Conservation (phyloP, 2,113 vertebrate species). For the Rhipidura dahli region DNA sequence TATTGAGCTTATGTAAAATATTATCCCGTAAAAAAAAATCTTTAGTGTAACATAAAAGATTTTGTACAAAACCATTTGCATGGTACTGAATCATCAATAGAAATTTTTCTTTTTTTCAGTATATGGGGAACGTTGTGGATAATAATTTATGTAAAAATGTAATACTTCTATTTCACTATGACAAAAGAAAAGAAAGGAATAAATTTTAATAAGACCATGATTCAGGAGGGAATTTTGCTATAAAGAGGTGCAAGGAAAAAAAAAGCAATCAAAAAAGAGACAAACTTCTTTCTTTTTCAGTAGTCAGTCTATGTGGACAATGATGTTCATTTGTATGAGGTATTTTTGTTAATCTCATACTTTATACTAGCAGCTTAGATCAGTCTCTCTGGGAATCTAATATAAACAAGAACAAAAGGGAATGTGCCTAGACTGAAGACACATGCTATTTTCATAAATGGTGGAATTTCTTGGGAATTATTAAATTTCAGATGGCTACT, state of each 20-base stretch:
- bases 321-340: neutral
- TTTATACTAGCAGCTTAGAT: neutral
- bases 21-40: slow-evolving; percentile 1
- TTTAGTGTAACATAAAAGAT: neutral
- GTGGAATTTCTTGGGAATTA: neutral
- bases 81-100: neutral
- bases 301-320: neutral
- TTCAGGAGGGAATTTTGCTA: neutral
- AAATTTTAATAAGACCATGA: neutral
- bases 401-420: neutral
- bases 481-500: neutral
- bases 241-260: neutral
- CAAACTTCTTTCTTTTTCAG: neutral
- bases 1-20: slow-evolving; percentile 46
- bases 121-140: neutral
- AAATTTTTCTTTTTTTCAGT: neutral
- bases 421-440: neutral
- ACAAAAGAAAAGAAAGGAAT: slow-evolving; percentile 8
- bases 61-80: neutral
- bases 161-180: neutral
- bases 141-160: slow-evolving; percentile 8
- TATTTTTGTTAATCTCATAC: neutral
- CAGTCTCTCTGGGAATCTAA: neutral
- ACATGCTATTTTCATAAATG: neutral
- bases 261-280: neutral